phyloP scores from a whole-genome alignment of 2,797 vertebrate species.

The Uromys caudimaculatus region DNA sequence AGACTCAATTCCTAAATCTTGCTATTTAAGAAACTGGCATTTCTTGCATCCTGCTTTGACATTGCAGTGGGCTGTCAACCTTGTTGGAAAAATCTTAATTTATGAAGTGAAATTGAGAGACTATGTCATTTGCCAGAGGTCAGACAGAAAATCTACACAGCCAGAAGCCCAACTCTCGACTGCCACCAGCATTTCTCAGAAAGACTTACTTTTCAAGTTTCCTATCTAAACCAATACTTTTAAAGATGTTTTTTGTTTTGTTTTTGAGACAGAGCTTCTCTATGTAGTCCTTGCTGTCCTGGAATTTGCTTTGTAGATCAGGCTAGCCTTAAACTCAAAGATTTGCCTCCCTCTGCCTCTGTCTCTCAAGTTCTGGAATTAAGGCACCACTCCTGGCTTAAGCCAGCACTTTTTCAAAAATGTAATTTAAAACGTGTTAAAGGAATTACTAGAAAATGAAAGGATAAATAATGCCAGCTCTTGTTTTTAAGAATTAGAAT shows the following conservation, averaged over 20 bases:
- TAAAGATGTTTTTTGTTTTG: background rate
- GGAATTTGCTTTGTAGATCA: background rate
- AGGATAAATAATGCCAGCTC: background rate
- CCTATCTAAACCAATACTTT: background rate
- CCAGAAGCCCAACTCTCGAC: background rate
- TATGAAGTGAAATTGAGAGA: slow-evolving; percentile 11
- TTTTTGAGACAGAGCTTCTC: background rate
- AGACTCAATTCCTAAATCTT: background rate
- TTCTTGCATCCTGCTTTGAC: slow-evolving; percentile 12
- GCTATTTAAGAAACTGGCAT: slow-evolving; percentile 21
- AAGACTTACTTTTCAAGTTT: background rate
- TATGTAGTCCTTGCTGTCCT: background rate
- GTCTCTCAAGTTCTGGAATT: background rate
- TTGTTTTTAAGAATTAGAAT: background rate
- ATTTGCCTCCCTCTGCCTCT: background rate
- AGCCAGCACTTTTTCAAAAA: background rate
- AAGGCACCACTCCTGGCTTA: background rate
- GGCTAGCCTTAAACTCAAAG: background rate
- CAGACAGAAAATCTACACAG: background rate
- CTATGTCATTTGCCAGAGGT: slow-evolving; percentile 2
- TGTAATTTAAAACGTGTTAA: background rate
- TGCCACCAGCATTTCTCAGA: background rate
- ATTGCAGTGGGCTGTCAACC: background rate
- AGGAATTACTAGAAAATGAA: slow-evolving; percentile 9
- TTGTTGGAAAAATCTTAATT: slow-evolving; percentile 13